Evolutionary conservation across 2,113 vertebrate species (phyloP), one percentile per base, ranked within the genome.

Genomic region (Neopipo cinnamomea): DNA sequence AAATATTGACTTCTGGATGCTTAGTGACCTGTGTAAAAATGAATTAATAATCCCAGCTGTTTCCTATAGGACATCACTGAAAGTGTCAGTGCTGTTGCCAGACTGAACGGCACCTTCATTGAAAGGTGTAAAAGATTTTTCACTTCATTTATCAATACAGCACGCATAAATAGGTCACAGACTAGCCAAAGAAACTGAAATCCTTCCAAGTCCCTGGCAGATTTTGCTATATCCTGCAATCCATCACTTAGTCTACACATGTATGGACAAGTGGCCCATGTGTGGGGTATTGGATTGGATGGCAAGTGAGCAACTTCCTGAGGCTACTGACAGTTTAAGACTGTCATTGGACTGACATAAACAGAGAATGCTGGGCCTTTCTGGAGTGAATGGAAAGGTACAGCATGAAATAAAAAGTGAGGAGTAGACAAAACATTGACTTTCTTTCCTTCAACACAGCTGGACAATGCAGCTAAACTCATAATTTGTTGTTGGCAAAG

Each of bases 11-110:
- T 96, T 94, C 88, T 75, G 23, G 68, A 85, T 96, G 92, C 91
- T 93, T 96, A 93, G 79, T 92, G 88, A 94, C 91, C 95, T 87
- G 86, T 95, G 83, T 89, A 96, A 96, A 96, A 96, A 96, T 84
- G 91, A 96, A 94, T 96, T 95, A 94, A 96, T 96, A 97, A 96
- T 91, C 76, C 47, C 76, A 94, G 73, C 70, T 92, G 85, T 86
- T 96, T 96, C 79, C 61, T 96, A 91, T 14, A 81, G 86, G 73
- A 92, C 65, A 95, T 80, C 72, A 72, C 83, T 96, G 63, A 92
- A 94, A 94, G 91, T 91, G 85, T 88, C 96, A 92, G 68, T 22
- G 42, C 56, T 91, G 90, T 88, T 96, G 87, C 93, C 91, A 91
- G 85, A 63, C 85, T 62, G 53, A 92, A 95, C 6, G 0, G 41